These are phyloP conservation scores for Porites divaricata DNA, from an alignment of 92 coral and sea anemone species.

Conservation along the genomic window DNA sequence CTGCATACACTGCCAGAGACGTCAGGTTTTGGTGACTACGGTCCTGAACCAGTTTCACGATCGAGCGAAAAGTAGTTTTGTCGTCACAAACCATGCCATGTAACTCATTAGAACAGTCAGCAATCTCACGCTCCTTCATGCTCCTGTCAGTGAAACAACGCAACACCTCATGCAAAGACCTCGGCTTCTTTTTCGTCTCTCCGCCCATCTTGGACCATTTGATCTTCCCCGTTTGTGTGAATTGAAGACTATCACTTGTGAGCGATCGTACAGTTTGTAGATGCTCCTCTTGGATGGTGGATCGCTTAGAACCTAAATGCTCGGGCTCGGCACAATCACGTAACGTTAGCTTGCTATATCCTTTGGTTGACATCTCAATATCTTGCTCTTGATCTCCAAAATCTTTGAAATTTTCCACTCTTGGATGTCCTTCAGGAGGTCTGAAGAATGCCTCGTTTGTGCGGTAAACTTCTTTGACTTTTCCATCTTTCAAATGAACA, in stretches of 20 bases:
- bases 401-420: conserved; percentile 71
- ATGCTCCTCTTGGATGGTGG: conserved; percentile 28
- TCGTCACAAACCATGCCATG: conserved; percentile 76
- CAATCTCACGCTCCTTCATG: conserved; percentile 77
- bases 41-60: conserved; percentile 53
- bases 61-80: conserved; percentile 47
- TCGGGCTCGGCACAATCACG: conserved; percentile 50
- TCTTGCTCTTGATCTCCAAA: conserved; percentile 76
- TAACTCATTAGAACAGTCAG: conserved; percentile 86
- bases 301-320: conserved; percentile 53
- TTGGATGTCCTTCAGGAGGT: conserved; percentile 70
- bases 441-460: conserved; percentile 65
- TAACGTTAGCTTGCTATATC: conserved; percentile 81
- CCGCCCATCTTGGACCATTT: conserved; percentile 73
- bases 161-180: conserved; percentile 84
- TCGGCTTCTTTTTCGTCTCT: conserved; percentile 59
- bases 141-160: conserved; percentile 85
- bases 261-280: conserved; percentile 42
- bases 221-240: conserved; percentile 68
- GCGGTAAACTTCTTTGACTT: conserved; percentile 72
- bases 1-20: conserved; percentile 80
- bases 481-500: conserved; percentile 73
- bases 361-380: conserved; percentile 79
- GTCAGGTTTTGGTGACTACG: conserved; percentile 90
- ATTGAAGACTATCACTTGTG: conserved; percentile 62